Percentiles rank a stretch among this genome's conserved stretches.
Evolutionary conservation across 2,888 invertebrate species (phyloP).

Genomic region (Flexamia atlantica): DNA sequence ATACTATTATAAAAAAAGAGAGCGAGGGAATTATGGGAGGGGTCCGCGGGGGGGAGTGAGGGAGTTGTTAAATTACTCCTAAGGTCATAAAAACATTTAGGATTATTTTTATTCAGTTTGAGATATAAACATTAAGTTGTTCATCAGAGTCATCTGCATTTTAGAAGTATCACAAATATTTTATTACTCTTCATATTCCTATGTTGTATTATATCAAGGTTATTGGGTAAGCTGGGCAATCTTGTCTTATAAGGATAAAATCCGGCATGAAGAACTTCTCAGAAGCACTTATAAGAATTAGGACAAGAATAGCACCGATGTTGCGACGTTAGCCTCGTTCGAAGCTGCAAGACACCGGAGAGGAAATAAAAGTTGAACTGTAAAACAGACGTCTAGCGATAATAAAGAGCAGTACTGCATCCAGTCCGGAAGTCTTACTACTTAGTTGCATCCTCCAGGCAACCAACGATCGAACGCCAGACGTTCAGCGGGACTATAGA

Average conservation of each 20-base stretch:
- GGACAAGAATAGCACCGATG: conserved; percentile 1
- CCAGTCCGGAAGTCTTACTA: conserved; percentile 44
- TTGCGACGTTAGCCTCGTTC: conserved; percentile 4
- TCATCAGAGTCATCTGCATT: too few relatives aligned
- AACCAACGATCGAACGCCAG: conserved; percentile 36
- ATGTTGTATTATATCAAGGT: too few relatives aligned
- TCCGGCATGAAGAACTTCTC: neutral
- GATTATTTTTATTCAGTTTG: too few relatives aligned
- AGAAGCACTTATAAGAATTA: conserved; percentile 6
- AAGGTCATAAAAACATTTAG: too few relatives aligned
- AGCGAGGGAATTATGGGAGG: too few relatives aligned
- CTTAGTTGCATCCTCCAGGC: conserved; percentile 58
- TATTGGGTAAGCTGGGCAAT: neutral
- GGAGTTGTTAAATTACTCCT: too few relatives aligned
- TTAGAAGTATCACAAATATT: too few relatives aligned
- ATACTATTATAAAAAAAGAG: too few relatives aligned
- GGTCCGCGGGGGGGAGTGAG: too few relatives aligned
- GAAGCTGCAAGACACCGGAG: conserved; percentile 15
- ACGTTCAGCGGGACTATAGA: conserved; percentile 49
- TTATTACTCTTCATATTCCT: too few relatives aligned
- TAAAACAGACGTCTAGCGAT: conserved; percentile 62
- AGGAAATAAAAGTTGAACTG: conserved; percentile 67
- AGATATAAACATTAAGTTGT: too few relatives aligned
- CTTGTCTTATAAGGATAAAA: neutral
- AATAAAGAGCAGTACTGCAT: conserved; percentile 37